Conservation (phyloP, 1,140 invertebrate species). For the Batillaria attramentaria region DNA sequence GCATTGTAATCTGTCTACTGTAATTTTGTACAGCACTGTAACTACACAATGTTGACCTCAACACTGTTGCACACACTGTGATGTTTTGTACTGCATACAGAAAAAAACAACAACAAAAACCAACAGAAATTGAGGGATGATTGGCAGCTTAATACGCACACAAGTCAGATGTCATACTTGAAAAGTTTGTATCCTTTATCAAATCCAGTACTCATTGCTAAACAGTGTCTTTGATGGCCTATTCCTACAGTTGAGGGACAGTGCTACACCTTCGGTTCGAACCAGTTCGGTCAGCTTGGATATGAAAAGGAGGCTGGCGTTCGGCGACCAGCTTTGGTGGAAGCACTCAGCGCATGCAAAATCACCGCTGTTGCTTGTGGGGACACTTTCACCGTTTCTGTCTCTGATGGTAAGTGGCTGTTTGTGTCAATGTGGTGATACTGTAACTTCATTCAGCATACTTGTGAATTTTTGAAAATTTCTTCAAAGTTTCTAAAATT, state of each 20-base stretch:
- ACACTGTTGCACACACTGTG: too few relatives aligned
- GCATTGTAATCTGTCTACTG: too few relatives aligned
- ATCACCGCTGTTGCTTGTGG: slow-evolving; percentile 74
- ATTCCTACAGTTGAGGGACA: slow-evolving; percentile 62
- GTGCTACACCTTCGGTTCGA: slow-evolving; percentile 69
- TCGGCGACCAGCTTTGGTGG: slow-evolving; percentile 55
- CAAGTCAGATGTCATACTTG: not conserved
- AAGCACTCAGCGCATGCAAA: slow-evolving; percentile 47
- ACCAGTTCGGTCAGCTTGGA: slow-evolving; percentile 73
- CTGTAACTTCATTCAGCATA: too few relatives aligned
- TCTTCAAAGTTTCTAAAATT: too few relatives aligned
- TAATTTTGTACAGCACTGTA: too few relatives aligned
- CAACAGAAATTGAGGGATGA: too few relatives aligned
- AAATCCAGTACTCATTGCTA: not conserved
- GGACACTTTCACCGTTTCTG: slow-evolving; percentile 80
- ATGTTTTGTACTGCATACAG: too few relatives aligned
- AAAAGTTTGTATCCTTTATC: not conserved
- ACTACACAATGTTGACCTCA: too few relatives aligned
- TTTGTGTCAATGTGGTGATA: too few relatives aligned
- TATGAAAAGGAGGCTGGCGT: slow-evolving; percentile 48
- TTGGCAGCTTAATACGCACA: too few relatives aligned
- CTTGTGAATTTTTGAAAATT: too few relatives aligned
- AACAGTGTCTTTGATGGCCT: not conserved
- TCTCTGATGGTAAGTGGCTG: slow-evolving; percentile 73
- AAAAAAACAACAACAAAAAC: too few relatives aligned